These are phyloP conservation scores for Petrosia ficiformis DNA, from an alignment of 37 sponge, comb jelly and placozoan genomes.

Conservation along the genomic window DNA sequence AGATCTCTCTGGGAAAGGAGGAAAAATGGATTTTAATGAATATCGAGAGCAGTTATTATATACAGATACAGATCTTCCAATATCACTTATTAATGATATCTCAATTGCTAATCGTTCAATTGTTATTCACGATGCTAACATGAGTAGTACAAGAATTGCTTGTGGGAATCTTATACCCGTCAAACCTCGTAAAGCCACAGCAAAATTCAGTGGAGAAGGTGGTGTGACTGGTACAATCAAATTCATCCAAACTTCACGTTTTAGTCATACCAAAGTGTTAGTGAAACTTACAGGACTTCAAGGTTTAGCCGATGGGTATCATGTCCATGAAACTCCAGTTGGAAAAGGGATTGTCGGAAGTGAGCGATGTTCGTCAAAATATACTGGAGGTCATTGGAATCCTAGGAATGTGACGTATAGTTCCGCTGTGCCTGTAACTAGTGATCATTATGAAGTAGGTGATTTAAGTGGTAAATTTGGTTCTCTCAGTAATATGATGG, in stretches of 20 bases:
- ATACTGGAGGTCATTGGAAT: conserved; percentile 58
- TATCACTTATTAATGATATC: neutral
- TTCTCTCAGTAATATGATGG: conserved; percentile 2
- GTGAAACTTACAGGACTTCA: conserved; percentile 50
- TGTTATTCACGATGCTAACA: conserved; percentile 53
- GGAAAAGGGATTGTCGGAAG: conserved; percentile 8
- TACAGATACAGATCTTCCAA: conserved; percentile 49
- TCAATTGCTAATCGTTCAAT: conserved; percentile 42
- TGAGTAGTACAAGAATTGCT: conserved; percentile 20
- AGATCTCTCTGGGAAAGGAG: conserved; percentile 60
- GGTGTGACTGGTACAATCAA: conserved; percentile 45
- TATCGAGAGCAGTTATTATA: conserved; percentile 26
- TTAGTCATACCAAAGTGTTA: conserved; percentile 40
- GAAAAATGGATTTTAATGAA: conserved; percentile 14
- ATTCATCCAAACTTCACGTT: conserved; percentile 56
- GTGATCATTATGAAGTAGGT: conserved; percentile 68
- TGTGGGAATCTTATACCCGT: conserved; percentile 46
- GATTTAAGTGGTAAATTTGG: conserved; percentile 83
- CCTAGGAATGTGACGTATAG: conserved; percentile 30
- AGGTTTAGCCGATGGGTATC: conserved; percentile 41
- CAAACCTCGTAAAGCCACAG: conserved; percentile 30
- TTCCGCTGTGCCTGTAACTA: conserved; percentile 18
- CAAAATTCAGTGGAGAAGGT: conserved; percentile 8
- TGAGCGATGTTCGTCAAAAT: neutral
- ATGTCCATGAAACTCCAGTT: conserved; percentile 50